Evolutionary conservation across 2,888 invertebrate species (phyloP).

Genomic region (Fissipunctia ypsillon): DNA sequence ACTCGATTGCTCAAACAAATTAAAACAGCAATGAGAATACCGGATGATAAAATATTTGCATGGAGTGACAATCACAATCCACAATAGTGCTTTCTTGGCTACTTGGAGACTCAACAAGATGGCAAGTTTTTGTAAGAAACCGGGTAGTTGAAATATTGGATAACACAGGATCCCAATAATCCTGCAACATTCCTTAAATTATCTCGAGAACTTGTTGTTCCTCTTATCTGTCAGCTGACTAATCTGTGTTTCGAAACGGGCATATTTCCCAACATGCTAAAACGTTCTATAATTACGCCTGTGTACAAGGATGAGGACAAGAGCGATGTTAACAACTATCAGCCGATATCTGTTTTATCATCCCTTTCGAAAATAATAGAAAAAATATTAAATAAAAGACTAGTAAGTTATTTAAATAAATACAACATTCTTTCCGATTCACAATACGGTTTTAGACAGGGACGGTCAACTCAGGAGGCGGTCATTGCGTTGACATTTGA

Average conservation of each 20-base stretch:
- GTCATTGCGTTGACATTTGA: too few relatives aligned
- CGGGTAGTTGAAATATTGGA: slow-evolving; percentile 33
- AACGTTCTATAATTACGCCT: too few relatives aligned
- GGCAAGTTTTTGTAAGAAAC: slow-evolving; percentile 28
- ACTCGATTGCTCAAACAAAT: slow-evolving; percentile 33
- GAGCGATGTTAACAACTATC: too few relatives aligned
- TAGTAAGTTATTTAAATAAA: background rate
- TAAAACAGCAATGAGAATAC: slow-evolving; percentile 23
- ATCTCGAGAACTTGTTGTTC: too few relatives aligned
- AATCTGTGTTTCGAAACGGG: too few relatives aligned
- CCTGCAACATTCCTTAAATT: too few relatives aligned
- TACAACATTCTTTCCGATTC: background rate
- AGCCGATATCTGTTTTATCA: too few relatives aligned
- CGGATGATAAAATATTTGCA: slow-evolving; percentile 16
- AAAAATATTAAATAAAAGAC: too few relatives aligned
- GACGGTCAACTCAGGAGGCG: background rate
- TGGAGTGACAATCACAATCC: slow-evolving; percentile 39
- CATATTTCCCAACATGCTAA: too few relatives aligned
- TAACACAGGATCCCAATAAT: slow-evolving; percentile 13
- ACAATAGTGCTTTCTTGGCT: slow-evolving; percentile 26
- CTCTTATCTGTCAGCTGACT: too few relatives aligned
- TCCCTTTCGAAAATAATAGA: too few relatives aligned
- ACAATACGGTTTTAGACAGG: background rate
- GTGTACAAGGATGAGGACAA: too few relatives aligned
- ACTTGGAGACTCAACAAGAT: slow-evolving; percentile 18